Evolutionary conservation across 2,113 vertebrate species (phyloP), one percentile per base, ranked within the genome.

Genomic region (Mixornis gularis): DNA sequence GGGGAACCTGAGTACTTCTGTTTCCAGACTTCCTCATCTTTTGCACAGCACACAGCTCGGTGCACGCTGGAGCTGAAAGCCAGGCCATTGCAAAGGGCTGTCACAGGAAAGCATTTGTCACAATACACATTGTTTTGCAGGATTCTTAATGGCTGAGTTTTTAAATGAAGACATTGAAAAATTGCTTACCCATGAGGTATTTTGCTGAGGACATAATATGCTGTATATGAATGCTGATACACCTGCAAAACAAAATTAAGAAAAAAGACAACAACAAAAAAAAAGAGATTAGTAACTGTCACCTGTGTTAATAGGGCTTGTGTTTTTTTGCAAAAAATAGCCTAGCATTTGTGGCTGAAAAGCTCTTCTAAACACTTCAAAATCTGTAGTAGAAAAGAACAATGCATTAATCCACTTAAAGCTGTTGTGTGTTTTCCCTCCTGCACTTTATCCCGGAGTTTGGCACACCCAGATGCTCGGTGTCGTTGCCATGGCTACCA

Each of bases 201-300:
- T 95, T 97, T 98, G 97, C 98, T 99, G 95, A 99, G 99, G 95
- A 99, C 99, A 95, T 99, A 99, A 96, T 98, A 98, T 13, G 99
- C 99, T 2, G 98, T 99, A 88, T 99, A 99, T 17, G 99, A 99
- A 96, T 98, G 97, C 79, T 97, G 98, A 95, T 99, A 99, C 18
- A 99, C 98, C 99, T 99, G 98, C 79, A 96, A 97, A 94, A 96
- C 53, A 68, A 94, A 95, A 94, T 93, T 36, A 79, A 85, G 78
- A 30, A 93, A 92, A 49, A 95, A 86, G 27, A 91, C 53, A 84
- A 79, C 30, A 79, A 66, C 44, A 56, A 26, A 12, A 62, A 86
- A 82, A 90, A 24, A 72, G 53, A 56, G 44, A 86, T 97, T 94
- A 93, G 84, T 85, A 85, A 63, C 63, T 38, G 46, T 80, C 65